These are phyloP conservation scores for Drosophila sp. DNA, from an alignment of 1,140 invertebrate species.

Conservation along the genomic window DNA sequence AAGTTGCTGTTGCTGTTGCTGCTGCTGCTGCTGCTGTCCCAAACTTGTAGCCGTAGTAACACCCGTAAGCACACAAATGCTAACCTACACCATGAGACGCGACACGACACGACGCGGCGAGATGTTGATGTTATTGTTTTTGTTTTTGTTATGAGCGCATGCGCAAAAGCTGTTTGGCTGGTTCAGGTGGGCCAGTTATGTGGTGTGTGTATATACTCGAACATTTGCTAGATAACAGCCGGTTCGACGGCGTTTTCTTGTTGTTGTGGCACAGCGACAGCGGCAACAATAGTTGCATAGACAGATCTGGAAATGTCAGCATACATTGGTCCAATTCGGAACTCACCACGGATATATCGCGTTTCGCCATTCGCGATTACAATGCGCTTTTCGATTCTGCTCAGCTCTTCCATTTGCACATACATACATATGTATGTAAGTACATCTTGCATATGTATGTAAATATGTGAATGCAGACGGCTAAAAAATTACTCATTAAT, in stretches of 20 bases:
- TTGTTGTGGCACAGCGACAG: background rate
- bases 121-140: background rate
- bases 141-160: conserved; percentile 11
- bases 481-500: background rate
- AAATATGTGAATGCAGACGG: background rate
- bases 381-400: background rate
- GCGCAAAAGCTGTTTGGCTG: conserved; percentile 44
- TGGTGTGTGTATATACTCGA: background rate
- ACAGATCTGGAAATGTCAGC: background rate
- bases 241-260: background rate
- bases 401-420: background rate
- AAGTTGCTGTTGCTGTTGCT: conserved; percentile 40
- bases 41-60: conserved; percentile 3
- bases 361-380: too few relatives aligned
- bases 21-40: too few relatives aligned
- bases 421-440: background rate
- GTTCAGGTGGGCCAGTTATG: conserved; percentile 37
- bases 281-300: too few relatives aligned
- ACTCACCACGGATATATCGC: too few relatives aligned
- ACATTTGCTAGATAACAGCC: background rate
- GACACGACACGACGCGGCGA: background rate
- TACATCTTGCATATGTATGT: background rate
- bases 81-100: conserved; percentile 1
- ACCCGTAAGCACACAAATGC: background rate
- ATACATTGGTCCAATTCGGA: too few relatives aligned